These are phyloP conservation scores for Cydia strobilella DNA, from an alignment of 1,140 invertebrate species.

Conservation along the genomic window DNA sequence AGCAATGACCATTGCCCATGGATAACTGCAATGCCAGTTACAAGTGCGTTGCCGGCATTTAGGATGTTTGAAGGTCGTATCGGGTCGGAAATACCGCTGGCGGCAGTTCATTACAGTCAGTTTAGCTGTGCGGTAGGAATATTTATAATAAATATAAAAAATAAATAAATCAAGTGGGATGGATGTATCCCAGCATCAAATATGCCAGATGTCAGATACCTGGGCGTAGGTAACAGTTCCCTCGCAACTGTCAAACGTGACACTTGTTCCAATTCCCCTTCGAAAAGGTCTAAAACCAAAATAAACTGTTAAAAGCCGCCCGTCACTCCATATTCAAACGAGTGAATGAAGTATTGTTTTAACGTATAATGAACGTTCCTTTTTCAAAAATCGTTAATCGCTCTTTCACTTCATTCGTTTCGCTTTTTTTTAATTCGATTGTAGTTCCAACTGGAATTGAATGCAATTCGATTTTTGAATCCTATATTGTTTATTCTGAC, in stretches of 20 bases:
- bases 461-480: slow-evolving; percentile 59
- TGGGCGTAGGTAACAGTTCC: neutral
- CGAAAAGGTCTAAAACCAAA: slow-evolving; percentile 53
- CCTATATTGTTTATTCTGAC: slow-evolving; percentile 24
- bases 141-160: neutral
- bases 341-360: slow-evolving; percentile 74
- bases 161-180: neutral
- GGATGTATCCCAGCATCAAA: neutral
- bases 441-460: slow-evolving; percentile 46
- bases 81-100: too few relatives aligned
- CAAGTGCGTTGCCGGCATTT: too few relatives aligned
- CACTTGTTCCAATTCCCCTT: slow-evolving; percentile 34
- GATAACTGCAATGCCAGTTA: too few relatives aligned
- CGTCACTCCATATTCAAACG: slow-evolving; percentile 70
- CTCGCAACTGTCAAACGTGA: slow-evolving; percentile 29
- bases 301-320: slow-evolving; percentile 62
- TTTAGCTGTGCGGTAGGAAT: neutral
- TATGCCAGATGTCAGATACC: slow-evolving; percentile 16
- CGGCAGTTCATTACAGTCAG: too few relatives aligned
- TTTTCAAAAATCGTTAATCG: slow-evolving; percentile 69
- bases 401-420: slow-evolving; percentile 70
- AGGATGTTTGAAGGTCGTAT: too few relatives aligned
- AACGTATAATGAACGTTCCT: slow-evolving; percentile 66
- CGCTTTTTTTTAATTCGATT: slow-evolving; percentile 50
- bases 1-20: too few relatives aligned